Conservation (phyloP, 2,888 invertebrate genomes). For the Hypolimnas misippus region DNA sequence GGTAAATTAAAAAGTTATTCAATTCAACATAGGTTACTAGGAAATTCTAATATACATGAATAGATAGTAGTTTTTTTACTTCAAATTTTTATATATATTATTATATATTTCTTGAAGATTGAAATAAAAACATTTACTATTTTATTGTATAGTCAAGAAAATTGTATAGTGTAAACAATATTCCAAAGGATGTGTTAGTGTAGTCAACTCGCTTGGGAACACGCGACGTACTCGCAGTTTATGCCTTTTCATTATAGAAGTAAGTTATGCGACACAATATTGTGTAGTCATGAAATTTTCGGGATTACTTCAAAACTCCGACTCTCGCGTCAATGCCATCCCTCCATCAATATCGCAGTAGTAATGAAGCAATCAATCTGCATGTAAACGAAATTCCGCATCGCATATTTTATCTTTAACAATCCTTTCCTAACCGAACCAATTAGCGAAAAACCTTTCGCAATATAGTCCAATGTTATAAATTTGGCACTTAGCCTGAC, state of each 20-base stretch:
- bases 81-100: no score
- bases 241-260: constrained; percentile 13
- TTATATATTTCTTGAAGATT: no score
- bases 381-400: constrained; percentile 80
- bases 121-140: not conserved
- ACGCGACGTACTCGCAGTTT: constrained; percentile 13
- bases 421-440: constrained; percentile 78
- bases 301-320: constrained; percentile 16
- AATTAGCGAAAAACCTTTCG: constrained; percentile 81
- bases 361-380: constrained; percentile 78
- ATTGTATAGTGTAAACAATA: constrained; percentile 16
- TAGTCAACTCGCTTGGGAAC: constrained; percentile 10
- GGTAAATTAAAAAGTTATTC: constrained; percentile 39
- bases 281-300: constrained; percentile 11
- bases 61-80: no score
- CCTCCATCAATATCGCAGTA: constrained; percentile 56
- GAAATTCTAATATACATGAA: not conserved
- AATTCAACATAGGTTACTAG: constrained; percentile 27
- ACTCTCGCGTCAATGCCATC: constrained; percentile 37
- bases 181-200: constrained; percentile 11
- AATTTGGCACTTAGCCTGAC: constrained; percentile 84
- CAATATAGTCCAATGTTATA: constrained; percentile 77
- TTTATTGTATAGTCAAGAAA: constrained; percentile 8
- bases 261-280: constrained; percentile 13
- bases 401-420: constrained; percentile 83